phyloP scores from a whole-genome alignment of 92 coral and sea anemone species.

The Porites cylindrica region DNA sequence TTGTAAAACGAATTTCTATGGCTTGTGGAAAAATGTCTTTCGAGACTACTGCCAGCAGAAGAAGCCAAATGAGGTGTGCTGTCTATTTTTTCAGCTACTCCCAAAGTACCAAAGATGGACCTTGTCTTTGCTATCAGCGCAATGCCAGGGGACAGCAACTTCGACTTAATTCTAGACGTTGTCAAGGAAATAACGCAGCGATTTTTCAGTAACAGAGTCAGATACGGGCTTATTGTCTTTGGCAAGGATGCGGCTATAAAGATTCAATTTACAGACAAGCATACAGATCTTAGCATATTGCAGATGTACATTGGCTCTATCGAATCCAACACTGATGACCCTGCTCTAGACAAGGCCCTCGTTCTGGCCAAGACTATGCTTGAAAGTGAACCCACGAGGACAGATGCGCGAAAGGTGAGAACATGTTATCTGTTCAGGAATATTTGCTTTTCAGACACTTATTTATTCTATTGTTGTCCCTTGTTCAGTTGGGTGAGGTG shows the following conservation, averaged over 20 bases:
- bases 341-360: slow-evolving; percentile 74
- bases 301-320: slow-evolving; percentile 58
- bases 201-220: slow-evolving; percentile 74
- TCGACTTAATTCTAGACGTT: slow-evolving; percentile 76
- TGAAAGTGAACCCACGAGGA: slow-evolving; percentile 67
- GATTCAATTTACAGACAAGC: slow-evolving; percentile 65
- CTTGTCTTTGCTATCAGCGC: slow-evolving; percentile 87
- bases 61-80: neutral
- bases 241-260: slow-evolving; percentile 73
- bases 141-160: slow-evolving; percentile 50
- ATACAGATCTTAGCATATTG: slow-evolving; percentile 56
- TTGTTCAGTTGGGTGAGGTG: neutral
- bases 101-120: slow-evolving; percentile 76
- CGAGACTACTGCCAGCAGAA: neutral
- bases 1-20: too few relatives aligned
- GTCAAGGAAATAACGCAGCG: slow-evolving; percentile 71
- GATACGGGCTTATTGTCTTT: slow-evolving; percentile 83
- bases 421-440: neutral
- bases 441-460: neutral
- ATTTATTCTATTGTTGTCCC: neutral
- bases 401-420: slow-evolving; percentile 80
- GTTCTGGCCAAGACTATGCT: slow-evolving; percentile 72
- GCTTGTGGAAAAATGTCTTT: too few relatives aligned
- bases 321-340: slow-evolving; percentile 55
- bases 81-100: slow-evolving; percentile 50